Percentiles rank a stretch among this genome's conserved stretches.
Conservation (phyloP, 2,888 invertebrate species). For the Erannis defoliaria region DNA sequence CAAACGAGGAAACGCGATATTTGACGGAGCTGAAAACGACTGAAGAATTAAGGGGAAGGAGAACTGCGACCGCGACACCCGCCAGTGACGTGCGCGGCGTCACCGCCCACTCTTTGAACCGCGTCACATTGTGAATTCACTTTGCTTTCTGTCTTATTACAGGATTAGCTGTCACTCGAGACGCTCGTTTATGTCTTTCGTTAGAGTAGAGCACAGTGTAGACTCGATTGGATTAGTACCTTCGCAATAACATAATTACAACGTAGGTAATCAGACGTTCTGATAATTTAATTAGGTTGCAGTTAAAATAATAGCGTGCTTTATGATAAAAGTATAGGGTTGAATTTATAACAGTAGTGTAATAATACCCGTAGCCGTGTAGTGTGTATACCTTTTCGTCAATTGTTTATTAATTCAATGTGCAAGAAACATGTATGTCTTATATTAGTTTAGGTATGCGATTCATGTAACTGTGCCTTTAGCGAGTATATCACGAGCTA, state of each 20-base stretch:
- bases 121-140: slow-evolving; percentile 70
- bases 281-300: not conserved
- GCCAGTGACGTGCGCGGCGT: slow-evolving; percentile 55
- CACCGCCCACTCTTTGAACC: slow-evolving; percentile 52
- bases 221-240: slow-evolving; percentile 13
- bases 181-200: slow-evolving; percentile 59
- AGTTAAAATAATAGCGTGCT: not conserved
- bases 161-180: slow-evolving; percentile 71
- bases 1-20: slow-evolving; percentile 82
- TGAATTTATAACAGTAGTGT: slow-evolving; percentile 21
- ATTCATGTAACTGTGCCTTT: slow-evolving; percentile 85
- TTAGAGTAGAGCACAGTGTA: slow-evolving; percentile 44
- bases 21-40: slow-evolving; percentile 85
- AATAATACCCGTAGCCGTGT: not conserved
- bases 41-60: slow-evolving; percentile 77
- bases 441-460: slow-evolving; percentile 79
- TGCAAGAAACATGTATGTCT: slow-evolving; percentile 77
- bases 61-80: slow-evolving; percentile 32
- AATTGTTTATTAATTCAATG: slow-evolving; percentile 66
- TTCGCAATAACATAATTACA: not conserved
- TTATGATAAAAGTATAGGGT: slow-evolving; percentile 11
- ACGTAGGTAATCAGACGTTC: not conserved
- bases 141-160: slow-evolving; percentile 75
- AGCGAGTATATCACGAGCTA: slow-evolving; percentile 79
- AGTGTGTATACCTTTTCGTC: slow-evolving; percentile 20